Evolutionary conservation across 2,888 invertebrate genomes (phyloP).

Genomic region (Heliconius ethilla): DNA sequence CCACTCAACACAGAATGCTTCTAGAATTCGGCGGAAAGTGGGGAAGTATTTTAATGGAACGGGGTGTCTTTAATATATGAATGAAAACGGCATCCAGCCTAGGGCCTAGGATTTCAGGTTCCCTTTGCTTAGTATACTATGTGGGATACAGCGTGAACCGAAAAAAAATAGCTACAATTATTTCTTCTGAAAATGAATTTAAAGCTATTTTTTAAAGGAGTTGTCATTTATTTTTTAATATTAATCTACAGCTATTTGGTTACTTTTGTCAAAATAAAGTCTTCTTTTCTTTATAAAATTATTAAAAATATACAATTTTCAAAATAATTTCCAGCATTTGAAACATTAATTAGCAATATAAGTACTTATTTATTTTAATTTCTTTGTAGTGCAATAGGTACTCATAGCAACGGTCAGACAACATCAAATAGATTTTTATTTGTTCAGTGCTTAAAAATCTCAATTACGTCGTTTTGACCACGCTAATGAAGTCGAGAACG

Average conservation of each 20-base stretch:
- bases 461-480: constrained; percentile 4
- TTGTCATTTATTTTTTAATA: background rate
- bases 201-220: too few species aligned
- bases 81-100: too few species aligned
- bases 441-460: constrained; percentile 2
- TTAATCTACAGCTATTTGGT: background rate
- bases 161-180: too few species aligned
- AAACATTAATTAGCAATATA: background rate
- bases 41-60: too few species aligned
- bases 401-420: background rate
- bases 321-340: background rate
- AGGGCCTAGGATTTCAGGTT: too few species aligned
- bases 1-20: too few species aligned
- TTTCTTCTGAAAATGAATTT: too few species aligned
- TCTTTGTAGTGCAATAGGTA: background rate
- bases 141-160: too few species aligned
- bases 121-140: too few species aligned
- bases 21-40: too few species aligned
- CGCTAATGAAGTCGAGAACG: constrained; percentile 15
- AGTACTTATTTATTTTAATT: constrained; percentile 6
- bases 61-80: too few species aligned
- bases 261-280: background rate
- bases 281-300: background rate
- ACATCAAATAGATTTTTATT: constrained; percentile 15
- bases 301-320: background rate